phyloP scores from a whole-genome alignment of 1,140 invertebrate genomes.

The Dryas iulia region DNA sequence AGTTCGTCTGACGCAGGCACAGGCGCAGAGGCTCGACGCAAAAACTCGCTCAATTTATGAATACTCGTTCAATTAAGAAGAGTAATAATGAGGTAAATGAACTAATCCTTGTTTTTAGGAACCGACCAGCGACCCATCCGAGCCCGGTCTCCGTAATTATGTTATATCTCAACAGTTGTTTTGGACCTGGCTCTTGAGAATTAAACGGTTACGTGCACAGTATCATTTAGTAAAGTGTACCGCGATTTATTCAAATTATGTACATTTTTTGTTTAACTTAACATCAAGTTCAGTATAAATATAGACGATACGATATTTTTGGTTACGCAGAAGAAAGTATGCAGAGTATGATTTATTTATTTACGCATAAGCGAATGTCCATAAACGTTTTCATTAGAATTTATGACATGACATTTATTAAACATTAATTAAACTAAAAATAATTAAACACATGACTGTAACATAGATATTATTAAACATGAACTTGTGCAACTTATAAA shows the following conservation, averaged over 20 bases:
- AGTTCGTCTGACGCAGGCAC: conserved; percentile 10
- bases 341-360: too few species aligned
- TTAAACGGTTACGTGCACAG: neutral
- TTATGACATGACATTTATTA: too few species aligned
- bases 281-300: neutral
- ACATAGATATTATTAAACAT: too few species aligned
- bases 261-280: neutral
- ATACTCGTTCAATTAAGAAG: conserved; percentile 37
- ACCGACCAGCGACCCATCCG: neutral
- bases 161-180: neutral
- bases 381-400: too few species aligned
- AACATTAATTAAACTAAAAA: too few species aligned
- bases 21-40: neutral
- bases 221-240: neutral
- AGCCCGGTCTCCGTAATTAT: neutral
- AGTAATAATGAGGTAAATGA: conserved; percentile 44
- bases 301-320: too few species aligned
- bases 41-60: conserved; percentile 34
- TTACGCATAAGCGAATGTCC: too few species aligned
- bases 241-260: neutral
- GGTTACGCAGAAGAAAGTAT: too few species aligned
- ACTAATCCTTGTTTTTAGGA: conserved; percentile 25
- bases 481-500: too few species aligned
- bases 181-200: neutral
- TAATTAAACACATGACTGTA: too few species aligned